Percentiles rank a stretch among this genome's conserved stretches.
Conservation (phyloP, 1,140 invertebrate genomes). For the Drosophila carrolli region DNA sequence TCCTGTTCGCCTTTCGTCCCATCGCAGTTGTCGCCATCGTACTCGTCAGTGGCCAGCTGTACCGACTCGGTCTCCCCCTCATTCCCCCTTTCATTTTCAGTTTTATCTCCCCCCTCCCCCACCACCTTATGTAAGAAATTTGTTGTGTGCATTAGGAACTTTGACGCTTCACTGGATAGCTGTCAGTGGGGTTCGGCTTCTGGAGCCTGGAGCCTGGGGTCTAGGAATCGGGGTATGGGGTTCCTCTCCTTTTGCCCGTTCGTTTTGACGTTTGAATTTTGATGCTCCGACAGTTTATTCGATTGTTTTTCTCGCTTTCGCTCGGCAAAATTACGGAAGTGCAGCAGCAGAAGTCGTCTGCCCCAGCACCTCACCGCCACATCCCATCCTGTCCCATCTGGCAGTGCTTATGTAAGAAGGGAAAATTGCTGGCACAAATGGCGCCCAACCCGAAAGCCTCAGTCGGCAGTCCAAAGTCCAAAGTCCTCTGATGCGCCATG, state of each 20-base stretch:
- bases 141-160: conserved; percentile 84
- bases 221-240: conserved; percentile 4
- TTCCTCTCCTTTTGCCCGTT: conserved; percentile 42
- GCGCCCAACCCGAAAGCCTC: conserved; percentile 42
- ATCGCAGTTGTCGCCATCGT: conserved; percentile 29
- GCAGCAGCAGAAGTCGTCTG: conserved; percentile 67
- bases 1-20: conserved; percentile 14
- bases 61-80: background rate
- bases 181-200: conserved; percentile 65
- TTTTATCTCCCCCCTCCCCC: background rate
- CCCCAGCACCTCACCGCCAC: conserved; percentile 5
- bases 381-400: conserved; percentile 38
- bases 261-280: conserved; percentile 82
- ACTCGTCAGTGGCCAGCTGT: conserved; percentile 63
- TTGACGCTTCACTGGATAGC: conserved; percentile 81
- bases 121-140: conserved; percentile 73
- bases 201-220: conserved; percentile 3
- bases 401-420: conserved; percentile 68
- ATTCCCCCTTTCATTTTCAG: background rate
- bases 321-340: conserved; percentile 77
- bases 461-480: background rate
- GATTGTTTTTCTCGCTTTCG: conserved; percentile 81
- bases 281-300: conserved; percentile 82
- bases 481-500: conserved; percentile 58
- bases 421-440: conserved; percentile 80